phyloP scores from a whole-genome alignment of 2,113 vertebrate species.

The Protomyctophum bolini region DNA sequence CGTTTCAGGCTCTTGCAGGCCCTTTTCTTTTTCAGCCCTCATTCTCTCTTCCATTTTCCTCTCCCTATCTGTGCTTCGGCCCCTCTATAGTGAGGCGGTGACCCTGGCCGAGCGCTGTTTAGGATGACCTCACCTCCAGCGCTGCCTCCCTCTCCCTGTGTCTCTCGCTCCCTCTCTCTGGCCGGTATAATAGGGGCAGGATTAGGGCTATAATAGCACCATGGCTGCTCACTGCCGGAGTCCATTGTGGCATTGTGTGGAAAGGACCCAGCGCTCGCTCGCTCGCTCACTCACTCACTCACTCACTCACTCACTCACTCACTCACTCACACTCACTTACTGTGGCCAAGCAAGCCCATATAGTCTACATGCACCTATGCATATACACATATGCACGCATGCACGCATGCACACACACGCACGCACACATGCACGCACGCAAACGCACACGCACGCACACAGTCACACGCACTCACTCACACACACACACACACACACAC shows the following conservation, averaged over 20 bases:
- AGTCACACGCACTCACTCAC: not conserved
- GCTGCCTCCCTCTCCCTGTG: slow-evolving; percentile 73
- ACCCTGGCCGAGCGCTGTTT: slow-evolving; percentile 75
- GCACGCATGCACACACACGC: slow-evolving; percentile 30
- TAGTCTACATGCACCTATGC: no score
- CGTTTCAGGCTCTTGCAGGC: slow-evolving; percentile 45
- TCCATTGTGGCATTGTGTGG: slow-evolving; percentile 80
- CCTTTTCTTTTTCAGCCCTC: slow-evolving; percentile 27
- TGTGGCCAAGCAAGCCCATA: no score
- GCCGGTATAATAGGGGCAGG: slow-evolving; percentile 74
- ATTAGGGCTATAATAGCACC: slow-evolving; percentile 80
- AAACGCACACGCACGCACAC: slow-evolving; percentile 40
- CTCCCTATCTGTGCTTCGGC: slow-evolving; percentile 33
- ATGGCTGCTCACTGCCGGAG: slow-evolving; percentile 77
- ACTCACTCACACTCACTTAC: no score
- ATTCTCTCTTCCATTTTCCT: slow-evolving; percentile 24
- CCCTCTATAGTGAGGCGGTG: slow-evolving; percentile 72
- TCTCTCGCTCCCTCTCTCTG: slow-evolving; percentile 74
- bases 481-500: not conserved
- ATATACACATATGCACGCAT: slow-evolving; percentile 6
- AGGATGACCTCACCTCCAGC: slow-evolving; percentile 80
- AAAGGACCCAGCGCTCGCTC: slow-evolving; percentile 58
- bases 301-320: slow-evolving; percentile 18
- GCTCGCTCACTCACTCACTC: slow-evolving; percentile 32
- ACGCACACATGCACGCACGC: slow-evolving; percentile 40